Evolutionary conservation across 2,888 invertebrate species (phyloP).

Genomic region (Steromphala cineraria): DNA sequence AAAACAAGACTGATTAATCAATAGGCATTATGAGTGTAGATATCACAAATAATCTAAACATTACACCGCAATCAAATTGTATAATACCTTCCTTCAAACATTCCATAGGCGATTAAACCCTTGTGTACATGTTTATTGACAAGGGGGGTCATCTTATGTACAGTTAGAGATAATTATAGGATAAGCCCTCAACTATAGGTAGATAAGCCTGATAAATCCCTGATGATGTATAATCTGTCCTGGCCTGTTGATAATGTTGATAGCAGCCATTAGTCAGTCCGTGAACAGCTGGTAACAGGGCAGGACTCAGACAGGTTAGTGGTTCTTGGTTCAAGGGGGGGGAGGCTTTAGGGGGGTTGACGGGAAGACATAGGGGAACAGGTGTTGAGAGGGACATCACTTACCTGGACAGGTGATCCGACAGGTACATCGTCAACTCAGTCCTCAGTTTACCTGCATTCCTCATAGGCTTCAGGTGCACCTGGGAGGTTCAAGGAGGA

Average conservation of each 20-base stretch:
- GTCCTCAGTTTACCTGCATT: too few species aligned
- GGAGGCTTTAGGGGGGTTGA: too few species aligned
- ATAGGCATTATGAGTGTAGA: too few species aligned
- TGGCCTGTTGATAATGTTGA: conserved; percentile 1
- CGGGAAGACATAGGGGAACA: background rate
- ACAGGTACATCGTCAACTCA: too few species aligned
- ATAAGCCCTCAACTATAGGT: background rate
- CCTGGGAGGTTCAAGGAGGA: too few species aligned
- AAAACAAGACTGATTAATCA: too few species aligned
- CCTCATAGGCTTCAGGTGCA: too few species aligned
- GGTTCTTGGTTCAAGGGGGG: background rate
- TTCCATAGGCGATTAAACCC: conserved; percentile 1
- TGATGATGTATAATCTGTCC: conserved; percentile 17
- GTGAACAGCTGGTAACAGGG: background rate
- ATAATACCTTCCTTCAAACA: background rate
- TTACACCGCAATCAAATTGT: background rate
- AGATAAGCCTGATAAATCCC: conserved; percentile 8
- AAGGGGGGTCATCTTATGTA: background rate
- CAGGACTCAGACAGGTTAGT: background rate
- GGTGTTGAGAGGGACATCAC: background rate
- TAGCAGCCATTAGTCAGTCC: background rate
- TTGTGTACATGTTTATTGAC: background rate
- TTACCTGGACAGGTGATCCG: background rate
- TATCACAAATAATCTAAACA: background rate
- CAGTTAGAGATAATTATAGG: conserved; percentile 2